phyloP scores from a whole-genome alignment of 2,797 vertebrate species.

The Chaetodon trifasciatus region DNA sequence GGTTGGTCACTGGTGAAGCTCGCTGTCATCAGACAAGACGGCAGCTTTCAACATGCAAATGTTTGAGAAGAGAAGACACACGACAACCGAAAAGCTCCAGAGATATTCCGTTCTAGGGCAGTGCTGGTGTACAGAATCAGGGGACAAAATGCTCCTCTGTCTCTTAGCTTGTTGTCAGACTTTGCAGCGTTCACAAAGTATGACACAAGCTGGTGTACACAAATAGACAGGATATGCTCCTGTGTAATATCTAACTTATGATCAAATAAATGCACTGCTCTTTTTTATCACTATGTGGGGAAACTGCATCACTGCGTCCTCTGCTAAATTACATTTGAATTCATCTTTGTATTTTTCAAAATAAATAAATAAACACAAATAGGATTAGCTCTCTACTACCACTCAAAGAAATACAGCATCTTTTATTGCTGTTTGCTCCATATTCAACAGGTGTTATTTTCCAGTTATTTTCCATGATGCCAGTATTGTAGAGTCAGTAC shows the following conservation, averaged over 20 bases:
- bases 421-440: neutral
- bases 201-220: slow-evolving; percentile 7
- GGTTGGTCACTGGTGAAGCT: slow-evolving; percentile 46
- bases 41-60: slow-evolving; percentile 36
- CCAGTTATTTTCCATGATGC: neutral
- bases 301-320: neutral
- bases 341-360: neutral
- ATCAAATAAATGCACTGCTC: slow-evolving; percentile 32
- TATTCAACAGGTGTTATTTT: neutral
- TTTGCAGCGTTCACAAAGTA: slow-evolving; percentile 29
- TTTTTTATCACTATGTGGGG: neutral
- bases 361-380: neutral
- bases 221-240: slow-evolving; percentile 13
- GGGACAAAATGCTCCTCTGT: slow-evolving; percentile 24
- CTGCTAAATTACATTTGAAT: neutral
- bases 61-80: slow-evolving; percentile 22
- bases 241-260: slow-evolving; percentile 26
- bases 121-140: neutral
- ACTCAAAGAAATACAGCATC: neutral
- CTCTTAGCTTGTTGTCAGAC: slow-evolving; percentile 45
- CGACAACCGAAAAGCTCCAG: slow-evolving; percentile 16
- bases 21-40: slow-evolving; percentile 41
- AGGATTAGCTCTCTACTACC: neutral
- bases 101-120: slow-evolving; percentile 52
- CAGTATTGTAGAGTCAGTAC: neutral